Evolutionary conservation across 2,113 vertebrate species (phyloP).

Genomic region (Sceloporus tristichus): DNA sequence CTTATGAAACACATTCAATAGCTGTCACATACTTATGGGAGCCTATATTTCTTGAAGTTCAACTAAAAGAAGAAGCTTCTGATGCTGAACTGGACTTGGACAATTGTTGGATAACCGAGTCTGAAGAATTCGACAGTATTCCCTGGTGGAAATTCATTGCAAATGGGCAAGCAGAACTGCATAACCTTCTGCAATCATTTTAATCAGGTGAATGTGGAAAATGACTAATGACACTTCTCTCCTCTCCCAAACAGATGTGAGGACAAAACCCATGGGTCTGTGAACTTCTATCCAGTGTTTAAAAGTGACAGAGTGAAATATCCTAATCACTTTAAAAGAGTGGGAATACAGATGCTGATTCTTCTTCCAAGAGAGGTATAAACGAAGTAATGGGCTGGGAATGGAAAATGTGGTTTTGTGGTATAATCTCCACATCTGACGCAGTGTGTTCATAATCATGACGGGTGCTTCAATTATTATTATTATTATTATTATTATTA

Average conservation of each 20-base stretch:
- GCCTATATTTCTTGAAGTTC: constrained; percentile 57
- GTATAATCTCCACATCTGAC: neutral
- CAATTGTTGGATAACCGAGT: constrained; percentile 55
- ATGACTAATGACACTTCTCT: constrained; percentile 23
- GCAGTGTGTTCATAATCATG: neutral
- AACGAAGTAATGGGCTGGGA: neutral
- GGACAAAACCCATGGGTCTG: constrained; percentile 32
- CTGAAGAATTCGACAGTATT: constrained; percentile 41
- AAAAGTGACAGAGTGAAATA: constrained; percentile 46
- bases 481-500: too few relatives aligned
- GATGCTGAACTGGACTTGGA: constrained; percentile 36
- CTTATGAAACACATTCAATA: neutral
- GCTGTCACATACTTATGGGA: neutral
- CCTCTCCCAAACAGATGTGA: constrained; percentile 54
- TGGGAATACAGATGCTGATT: constrained; percentile 44
- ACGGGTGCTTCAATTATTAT: too few relatives aligned
- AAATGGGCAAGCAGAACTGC: constrained; percentile 52
- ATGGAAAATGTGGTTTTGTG: neutral
- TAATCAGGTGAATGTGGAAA: neutral
- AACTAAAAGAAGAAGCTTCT: constrained; percentile 42
- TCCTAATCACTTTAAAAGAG: constrained; percentile 60
- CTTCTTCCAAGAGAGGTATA: constrained; percentile 39
- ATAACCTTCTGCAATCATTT: neutral
- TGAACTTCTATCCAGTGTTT: constrained; percentile 43
- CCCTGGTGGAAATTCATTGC: constrained; percentile 55